Evolutionary conservation across 2,113 vertebrate species (phyloP), one percentile per base, ranked within the genome.

Genomic region (Cyphomyrus plagiostoma): DNA sequence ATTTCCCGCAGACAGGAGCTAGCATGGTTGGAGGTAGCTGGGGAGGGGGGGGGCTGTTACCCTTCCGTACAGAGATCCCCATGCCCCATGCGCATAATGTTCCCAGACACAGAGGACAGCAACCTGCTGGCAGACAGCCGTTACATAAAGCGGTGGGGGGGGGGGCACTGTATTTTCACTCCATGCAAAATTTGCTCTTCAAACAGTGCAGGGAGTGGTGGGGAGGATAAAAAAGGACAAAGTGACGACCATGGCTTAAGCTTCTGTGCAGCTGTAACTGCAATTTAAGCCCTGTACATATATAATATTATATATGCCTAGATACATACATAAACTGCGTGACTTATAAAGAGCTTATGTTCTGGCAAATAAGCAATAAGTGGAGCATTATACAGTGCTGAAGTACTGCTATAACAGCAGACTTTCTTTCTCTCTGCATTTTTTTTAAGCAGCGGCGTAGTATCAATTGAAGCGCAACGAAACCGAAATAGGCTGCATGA

Each of bases 1-100:
- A 53, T 80, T 89, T 89, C 9, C 70, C n/a, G 58, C 58, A 74
- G n/a, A 77, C 70, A 46, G 15, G 70, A 53, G 88, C 70, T 19
- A 1, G 30, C n/a, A 35, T 89, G 26, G 48, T 46, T 80, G 88
- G 88, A 6, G 88, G 50, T 7, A 77, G 70, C 35, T 86, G 35
- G 35, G 35, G 1, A 35, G 85, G 48, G 85, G n/a, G 88, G 88
- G 48, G 1, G 8, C 39, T n/a, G 17, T 48, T 86, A 4, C 49
- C 45, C 83, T 50, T 86, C 42, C n/a, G 10, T 49, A 35, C 84
- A 30, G 48, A 49, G 7, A 52, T 9, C 85, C 85, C 26, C 46
- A 50, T n/a, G 56, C 56, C 53, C 53, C 53, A 23, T 50, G n/a
- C 1, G 10, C 49, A 48, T 15, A 4, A 80, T 50, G 66, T 50